These are phyloP conservation scores for Campoplex capitator DNA, from an alignment of 2,888 invertebrate genomes.

Conservation along the genomic window DNA sequence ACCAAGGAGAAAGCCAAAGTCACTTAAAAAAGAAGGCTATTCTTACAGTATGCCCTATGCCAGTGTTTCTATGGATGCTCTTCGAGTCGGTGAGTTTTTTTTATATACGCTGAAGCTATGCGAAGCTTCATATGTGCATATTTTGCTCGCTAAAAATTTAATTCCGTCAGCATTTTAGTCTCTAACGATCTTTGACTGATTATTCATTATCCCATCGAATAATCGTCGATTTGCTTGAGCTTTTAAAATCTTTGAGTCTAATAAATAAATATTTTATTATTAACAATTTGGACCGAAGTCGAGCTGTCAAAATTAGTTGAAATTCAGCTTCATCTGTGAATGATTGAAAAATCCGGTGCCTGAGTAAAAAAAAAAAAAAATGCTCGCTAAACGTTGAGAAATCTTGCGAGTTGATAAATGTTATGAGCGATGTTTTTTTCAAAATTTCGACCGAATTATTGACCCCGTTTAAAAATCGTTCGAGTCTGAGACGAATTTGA, in stretches of 20 bases:
- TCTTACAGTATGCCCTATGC: constrained; percentile 97
- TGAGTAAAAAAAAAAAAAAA: no score
- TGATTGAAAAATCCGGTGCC: not conserved
- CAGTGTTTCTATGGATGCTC: constrained; percentile 95
- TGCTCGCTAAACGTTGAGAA: not conserved
- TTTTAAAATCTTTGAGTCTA: not conserved
- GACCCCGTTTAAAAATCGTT: constrained; percentile 15
- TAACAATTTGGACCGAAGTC: not conserved
- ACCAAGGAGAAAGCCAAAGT: constrained; percentile 95
- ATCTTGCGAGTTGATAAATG: not conserved
- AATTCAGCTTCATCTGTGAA: not conserved
- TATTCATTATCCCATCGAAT: not conserved
- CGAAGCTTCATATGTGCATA: not conserved
- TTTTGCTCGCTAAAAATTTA: not conserved
- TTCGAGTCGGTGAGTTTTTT: constrained; percentile 91
- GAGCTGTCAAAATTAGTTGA: not conserved
- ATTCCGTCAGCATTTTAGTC: not conserved
- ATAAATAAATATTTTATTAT: not conserved
- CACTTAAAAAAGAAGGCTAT: constrained; percentile 94
- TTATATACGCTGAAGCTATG: not conserved
- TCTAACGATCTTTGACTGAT: not conserved
- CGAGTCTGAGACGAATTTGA: constrained; percentile 6
- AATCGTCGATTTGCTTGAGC: no score
- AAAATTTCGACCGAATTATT: not conserved
- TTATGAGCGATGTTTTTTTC: not conserved